Evolutionary conservation across 2,888 invertebrate genomes (phyloP), one percentile per base, ranked within the genome.

Genomic region (Endotricha flammealis): DNA sequence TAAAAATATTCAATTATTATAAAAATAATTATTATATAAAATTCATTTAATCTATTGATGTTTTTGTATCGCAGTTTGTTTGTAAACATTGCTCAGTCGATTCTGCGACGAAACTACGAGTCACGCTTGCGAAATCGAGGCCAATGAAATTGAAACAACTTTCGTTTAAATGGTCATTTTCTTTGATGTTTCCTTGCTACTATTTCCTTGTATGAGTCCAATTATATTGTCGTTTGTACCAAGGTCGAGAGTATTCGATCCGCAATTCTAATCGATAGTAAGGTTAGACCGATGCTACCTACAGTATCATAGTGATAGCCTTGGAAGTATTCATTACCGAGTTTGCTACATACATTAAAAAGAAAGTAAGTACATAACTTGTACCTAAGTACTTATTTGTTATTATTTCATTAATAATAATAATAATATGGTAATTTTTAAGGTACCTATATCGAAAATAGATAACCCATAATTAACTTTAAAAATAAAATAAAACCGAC

Each of bases 81-180:
- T 57, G 64, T 71, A 72, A 75, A 74, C 69, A 71, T 56, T 50
- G 44, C 44, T 42, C 36, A 48, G 43, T 37, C 38, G 33, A 42
- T 37, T 33, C 47, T 46, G 49, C 45, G 54, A 51, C 49, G 56
- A 50, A 44, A 40, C 37, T 31, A 37, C 34, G 53, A 58, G 63
- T 69, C 57, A 69, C 66, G 65, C 59, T 63, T 61, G 61, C 64
- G 48, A 64, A 64, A 75, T 68, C 64, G 61, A 63, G 77, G 74
- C 66, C 68, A 73, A 69, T 52, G 73, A 76, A 77, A 76, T 70
- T 66, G 73, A 77, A 75, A 74, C 53, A 64, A 70, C 71, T 72
- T 70, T 75, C 72, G 65, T 70, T 64, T 49, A 56, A 53, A 56
- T 53, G 38, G 48, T 57, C 48, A 50, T 61, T 61, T 55, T 55